A percentile compares a stretch with the other conserved stretches of the same genome.
Conservation (phyloP, 2,113 vertebrate genomes). For the Verasper variegatus region DNA sequence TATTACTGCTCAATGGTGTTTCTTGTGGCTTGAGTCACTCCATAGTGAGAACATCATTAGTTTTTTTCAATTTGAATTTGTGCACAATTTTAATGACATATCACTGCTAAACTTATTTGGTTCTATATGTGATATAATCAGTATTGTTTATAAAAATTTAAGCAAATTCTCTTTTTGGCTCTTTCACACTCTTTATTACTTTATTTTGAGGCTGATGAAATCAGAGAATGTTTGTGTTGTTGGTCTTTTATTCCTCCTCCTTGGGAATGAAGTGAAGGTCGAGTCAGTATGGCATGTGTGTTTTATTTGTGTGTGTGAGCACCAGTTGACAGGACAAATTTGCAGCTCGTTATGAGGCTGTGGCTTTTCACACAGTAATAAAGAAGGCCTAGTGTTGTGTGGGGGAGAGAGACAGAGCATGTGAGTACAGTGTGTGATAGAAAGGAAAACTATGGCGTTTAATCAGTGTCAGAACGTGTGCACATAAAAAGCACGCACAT, state of each 20-base stretch:
- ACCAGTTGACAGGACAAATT: conserved; percentile 93
- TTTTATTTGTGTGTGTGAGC: conserved; percentile 46
- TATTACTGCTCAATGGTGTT: conserved; percentile 83
- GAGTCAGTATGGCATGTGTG: conserved; percentile 57
- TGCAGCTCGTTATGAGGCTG: conserved; percentile 90
- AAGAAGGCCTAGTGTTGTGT: conserved; percentile 85
- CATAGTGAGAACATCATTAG: conserved; percentile 83
- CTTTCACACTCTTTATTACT: conserved; percentile 8
- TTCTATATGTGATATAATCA: background rate
- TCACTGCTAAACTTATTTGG: background rate
- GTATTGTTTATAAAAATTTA: too few species aligned
- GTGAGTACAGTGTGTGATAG: conserved; percentile 56
- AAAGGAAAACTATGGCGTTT: conserved; percentile 30
- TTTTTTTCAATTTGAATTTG: too few species aligned
- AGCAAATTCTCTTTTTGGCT: background rate
- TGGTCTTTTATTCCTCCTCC: conserved; percentile 71
- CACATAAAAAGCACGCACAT: background rate
- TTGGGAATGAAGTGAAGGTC: conserved; percentile 81
- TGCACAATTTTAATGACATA: too few species aligned
- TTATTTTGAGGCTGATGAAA: conserved; percentile 46
- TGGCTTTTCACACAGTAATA: conserved; percentile 86
- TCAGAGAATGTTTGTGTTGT: conserved; percentile 50
- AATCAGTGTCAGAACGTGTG: background rate
- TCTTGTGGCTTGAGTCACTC: conserved; percentile 84
- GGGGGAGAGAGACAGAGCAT: conserved; percentile 48